Evolutionary conservation across 2,888 invertebrate genomes (phyloP).

Genomic region (Macrophya annulata): DNA sequence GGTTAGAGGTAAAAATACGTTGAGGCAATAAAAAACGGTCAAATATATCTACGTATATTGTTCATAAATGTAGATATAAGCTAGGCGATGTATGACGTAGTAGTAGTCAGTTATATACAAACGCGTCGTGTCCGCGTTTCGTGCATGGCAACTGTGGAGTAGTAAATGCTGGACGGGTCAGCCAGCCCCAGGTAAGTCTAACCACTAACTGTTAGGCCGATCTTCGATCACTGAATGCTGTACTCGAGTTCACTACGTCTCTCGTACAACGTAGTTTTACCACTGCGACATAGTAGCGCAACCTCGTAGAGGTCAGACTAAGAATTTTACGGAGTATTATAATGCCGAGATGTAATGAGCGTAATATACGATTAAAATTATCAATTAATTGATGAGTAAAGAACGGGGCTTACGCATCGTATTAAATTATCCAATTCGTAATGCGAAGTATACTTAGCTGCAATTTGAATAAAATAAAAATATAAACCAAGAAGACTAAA

Average conservation of each 20-base stretch:
- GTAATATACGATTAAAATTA: neutral
- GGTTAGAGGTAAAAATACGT: neutral
- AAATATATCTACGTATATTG: neutral
- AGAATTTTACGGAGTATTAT: neutral
- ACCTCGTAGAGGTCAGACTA: neutral
- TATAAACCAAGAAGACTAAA: neutral
- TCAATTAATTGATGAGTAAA: neutral
- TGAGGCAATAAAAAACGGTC: neutral
- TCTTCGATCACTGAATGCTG: neutral
- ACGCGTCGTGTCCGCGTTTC: constrained; percentile 27
- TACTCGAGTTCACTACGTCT: neutral
- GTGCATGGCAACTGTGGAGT: constrained; percentile 47
- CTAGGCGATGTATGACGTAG: constrained; percentile 9
- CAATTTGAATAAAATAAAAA: neutral
- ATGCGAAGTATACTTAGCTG: neutral
- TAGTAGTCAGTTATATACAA: constrained; percentile 3
- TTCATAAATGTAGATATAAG: neutral
- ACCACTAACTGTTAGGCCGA: constrained; percentile 8
- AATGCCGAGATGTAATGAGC: neutral
- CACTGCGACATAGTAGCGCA: constrained; percentile 23
- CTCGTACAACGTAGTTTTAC: constrained; percentile 4
- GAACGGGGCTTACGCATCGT: constrained; percentile 11
- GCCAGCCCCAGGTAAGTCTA: constrained; percentile 39
- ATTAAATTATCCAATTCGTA: constrained; percentile 18
- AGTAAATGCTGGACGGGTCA: constrained; percentile 36